phyloP scores from a whole-genome alignment of 2,888 invertebrate genomes.

The Parelbella ahira region DNA sequence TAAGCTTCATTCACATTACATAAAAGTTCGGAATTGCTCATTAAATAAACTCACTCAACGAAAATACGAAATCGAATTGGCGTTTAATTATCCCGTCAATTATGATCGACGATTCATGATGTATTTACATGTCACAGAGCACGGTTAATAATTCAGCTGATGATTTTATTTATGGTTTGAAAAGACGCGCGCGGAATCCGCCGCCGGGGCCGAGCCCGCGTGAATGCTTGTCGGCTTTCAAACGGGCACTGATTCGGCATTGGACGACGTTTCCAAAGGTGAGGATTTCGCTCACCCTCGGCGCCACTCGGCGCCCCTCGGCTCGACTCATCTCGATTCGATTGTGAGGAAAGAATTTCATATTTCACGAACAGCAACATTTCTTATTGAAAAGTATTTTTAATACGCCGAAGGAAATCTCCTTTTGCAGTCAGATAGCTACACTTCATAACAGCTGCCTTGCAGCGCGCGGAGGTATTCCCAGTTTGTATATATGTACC shows the following conservation, averaged over 20 bases:
- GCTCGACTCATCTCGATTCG: slow-evolving; percentile 64
- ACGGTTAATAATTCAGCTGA: slow-evolving; percentile 46
- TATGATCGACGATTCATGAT: slow-evolving; percentile 17
- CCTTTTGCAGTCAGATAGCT: slow-evolving; percentile 30
- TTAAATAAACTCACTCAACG: slow-evolving; percentile 16
- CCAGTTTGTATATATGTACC: slow-evolving; percentile 20
- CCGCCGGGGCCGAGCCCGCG: slow-evolving; percentile 33
- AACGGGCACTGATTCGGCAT: slow-evolving; percentile 73
- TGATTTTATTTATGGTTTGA: slow-evolving; percentile 39
- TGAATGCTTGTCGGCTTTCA: slow-evolving; percentile 49
- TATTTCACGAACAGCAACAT: slow-evolving; percentile 51
- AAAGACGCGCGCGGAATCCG: slow-evolving; percentile 8
- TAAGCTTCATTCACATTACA: slow-evolving; percentile 24
- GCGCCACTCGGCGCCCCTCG: slow-evolving; percentile 56
- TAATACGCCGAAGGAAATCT: slow-evolving; percentile 36
- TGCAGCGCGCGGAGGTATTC: slow-evolving; percentile 19
- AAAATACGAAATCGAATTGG: slow-evolving; percentile 2
- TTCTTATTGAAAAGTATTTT: slow-evolving; percentile 45
- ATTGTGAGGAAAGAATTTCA: slow-evolving; percentile 67
- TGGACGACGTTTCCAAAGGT: slow-evolving; percentile 73
- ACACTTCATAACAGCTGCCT: slow-evolving; percentile 31
- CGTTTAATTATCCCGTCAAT: slow-evolving; percentile 19
- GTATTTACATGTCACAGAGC: slow-evolving; percentile 50
- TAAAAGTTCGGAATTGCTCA: slow-evolving; percentile 23
- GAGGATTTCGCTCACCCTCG: slow-evolving; percentile 67